Evolutionary conservation across 2,113 vertebrate genomes (phyloP), one percentile per base, ranked within the genome.

Genomic region (Suncus etruscus): DNA sequence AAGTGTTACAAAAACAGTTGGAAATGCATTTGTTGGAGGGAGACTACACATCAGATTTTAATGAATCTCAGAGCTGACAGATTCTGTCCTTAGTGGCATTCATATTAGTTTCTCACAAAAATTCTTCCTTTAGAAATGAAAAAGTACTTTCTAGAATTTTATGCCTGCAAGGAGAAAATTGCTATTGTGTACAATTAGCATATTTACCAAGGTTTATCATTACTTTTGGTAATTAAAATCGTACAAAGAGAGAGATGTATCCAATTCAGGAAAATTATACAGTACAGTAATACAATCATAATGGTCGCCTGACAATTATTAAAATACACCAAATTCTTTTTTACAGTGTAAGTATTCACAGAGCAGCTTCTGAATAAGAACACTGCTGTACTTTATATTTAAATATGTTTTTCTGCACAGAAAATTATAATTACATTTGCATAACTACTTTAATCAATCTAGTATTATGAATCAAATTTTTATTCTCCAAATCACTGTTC

Each of bases 141-240:
- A 95, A 97, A 96, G 91, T 25, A 25, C 74, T 94, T 93, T 93
- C 77, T 94, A 93, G 61, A 94, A 91, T 96, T 96, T 96, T 94
- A 97, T 97, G 94, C 95, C 92, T 96, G 94, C 95, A 89, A 72
- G 77, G 58, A 94, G 96, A 96, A 97, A 97, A 97, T 89, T 94
- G 91, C 95, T 97, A 94, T 83, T 92, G 93, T 97, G 93, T 96
- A 94, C 94, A 97, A 95, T 97, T 97, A 97, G 96, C 96, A 96
- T 97, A 95, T 97, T 95, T 93, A 91, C 86, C 94, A 97, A 95
- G 95, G 92, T 95, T 95, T 97, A 93, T 92, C 96, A 97, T 97
- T 97, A 97, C 97, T 97, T 97, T 96, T 94, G 95, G 95, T 97
- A 97, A 98, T 98, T 97, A 98, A 97, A 97, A 95, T 90, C 5